A percentile compares a stretch with the other conserved stretches of the same genome.
Conservation (phyloP, 2,888 invertebrate genomes). For the Meteorus colon region DNA sequence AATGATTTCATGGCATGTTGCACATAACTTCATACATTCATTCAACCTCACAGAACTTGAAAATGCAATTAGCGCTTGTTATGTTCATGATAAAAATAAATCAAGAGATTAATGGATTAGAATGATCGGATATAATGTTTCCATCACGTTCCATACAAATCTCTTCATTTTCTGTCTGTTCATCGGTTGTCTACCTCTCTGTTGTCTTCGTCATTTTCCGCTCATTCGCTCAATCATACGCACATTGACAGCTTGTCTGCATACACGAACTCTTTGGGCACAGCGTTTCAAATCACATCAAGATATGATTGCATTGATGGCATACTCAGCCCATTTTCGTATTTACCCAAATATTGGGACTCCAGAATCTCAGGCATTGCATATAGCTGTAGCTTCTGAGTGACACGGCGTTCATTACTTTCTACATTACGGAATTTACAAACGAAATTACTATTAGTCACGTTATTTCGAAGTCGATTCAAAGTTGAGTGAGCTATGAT, state of each 20-base stretch:
- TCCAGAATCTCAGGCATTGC: conserved; percentile 24
- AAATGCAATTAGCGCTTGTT: not conserved
- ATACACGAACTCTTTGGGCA: not conserved
- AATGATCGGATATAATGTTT: not conserved
- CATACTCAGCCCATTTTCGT: not conserved
- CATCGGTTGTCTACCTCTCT: not conserved
- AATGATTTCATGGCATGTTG: not conserved
- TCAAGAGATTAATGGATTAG: not conserved
- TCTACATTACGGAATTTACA: conserved; percentile 55
- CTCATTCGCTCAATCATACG: not conserved
- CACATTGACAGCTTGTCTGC: not conserved
- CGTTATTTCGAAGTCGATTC: conserved; percentile 7
- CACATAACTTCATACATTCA: not conserved
- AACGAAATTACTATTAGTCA: conserved; percentile 55
- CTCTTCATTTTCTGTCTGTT: not conserved
- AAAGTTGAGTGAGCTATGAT: not conserved
- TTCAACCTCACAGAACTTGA: not conserved
- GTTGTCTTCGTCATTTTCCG: not conserved
- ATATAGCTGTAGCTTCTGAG: conserved; percentile 19
- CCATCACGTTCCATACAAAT: not conserved
- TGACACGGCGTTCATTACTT: conserved; percentile 3
- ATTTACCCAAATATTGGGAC: conserved; percentile 11
- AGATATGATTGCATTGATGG: not conserved
- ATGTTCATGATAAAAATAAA: conserved; percentile 9
- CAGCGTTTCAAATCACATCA: conserved; percentile 1